A percentile compares a stretch with the other conserved stretches of the same genome.
phyloP scores from a whole-genome alignment of 37 sponge, comb jelly and placozoan genomes.

The Cliona cf. orientalis region DNA sequence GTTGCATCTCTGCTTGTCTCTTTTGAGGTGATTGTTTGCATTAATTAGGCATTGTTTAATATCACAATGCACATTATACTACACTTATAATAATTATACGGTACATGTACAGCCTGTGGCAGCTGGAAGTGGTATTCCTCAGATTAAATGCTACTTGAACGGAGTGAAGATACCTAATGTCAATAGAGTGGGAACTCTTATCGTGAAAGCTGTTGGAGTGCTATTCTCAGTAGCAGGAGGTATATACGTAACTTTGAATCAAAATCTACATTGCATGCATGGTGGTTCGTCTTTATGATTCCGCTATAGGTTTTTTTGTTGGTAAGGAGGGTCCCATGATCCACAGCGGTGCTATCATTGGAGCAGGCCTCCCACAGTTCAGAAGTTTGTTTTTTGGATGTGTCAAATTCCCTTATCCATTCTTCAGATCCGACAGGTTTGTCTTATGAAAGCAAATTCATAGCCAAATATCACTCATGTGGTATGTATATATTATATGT shows the following conservation, averaged over 20 bases:
- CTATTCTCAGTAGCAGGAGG: slow-evolving; percentile 95
- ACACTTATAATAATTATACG: too few relatives aligned
- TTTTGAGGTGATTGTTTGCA: slow-evolving; percentile 52
- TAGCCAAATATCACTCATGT: too few relatives aligned
- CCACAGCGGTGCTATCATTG: slow-evolving; percentile 95
- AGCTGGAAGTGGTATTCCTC: slow-evolving; percentile 98
- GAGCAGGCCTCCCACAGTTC: slow-evolving; percentile 89
- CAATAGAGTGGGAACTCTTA: slow-evolving; percentile 66
- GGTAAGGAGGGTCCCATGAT: slow-evolving; percentile 99
- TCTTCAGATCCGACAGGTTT: slow-evolving; percentile 78
- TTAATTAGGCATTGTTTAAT: too few relatives aligned
- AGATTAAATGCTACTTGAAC: slow-evolving; percentile 98
- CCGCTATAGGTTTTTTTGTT: slow-evolving; percentile 77
- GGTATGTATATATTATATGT: neutral
- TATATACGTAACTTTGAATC: too few relatives aligned
- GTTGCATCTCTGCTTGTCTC: slow-evolving; percentile 65
- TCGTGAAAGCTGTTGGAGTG: slow-evolving; percentile 89
- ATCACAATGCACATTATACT: too few relatives aligned
- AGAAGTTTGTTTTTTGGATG: slow-evolving; percentile 41
- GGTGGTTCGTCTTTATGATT: too few relatives aligned
- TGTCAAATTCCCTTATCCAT: slow-evolving; percentile 57
- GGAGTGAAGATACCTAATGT: slow-evolving; percentile 91
- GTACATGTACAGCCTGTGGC: slow-evolving; percentile 83
- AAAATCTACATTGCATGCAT: too few relatives aligned
- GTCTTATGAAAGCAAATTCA: neutral